These are phyloP conservation scores for Lucilia cuprina DNA, from an alignment of 1,140 invertebrate genomes.

Conservation along the genomic window DNA sequence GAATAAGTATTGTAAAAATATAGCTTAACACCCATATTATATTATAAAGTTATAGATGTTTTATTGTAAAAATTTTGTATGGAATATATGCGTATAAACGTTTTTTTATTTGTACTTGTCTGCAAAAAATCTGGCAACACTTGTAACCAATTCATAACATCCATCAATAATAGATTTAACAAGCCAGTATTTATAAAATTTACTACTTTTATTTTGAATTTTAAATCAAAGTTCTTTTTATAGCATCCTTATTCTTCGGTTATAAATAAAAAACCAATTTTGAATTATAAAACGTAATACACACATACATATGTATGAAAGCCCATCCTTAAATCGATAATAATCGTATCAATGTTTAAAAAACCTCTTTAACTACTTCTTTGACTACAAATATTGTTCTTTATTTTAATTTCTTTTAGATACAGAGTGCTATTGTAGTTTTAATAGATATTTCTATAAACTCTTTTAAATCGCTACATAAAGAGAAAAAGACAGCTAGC, in stretches of 20 bases:
- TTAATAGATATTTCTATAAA: neutral
- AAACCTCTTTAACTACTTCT: slow-evolving; percentile 37
- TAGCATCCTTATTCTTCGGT: neutral
- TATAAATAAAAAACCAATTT: neutral
- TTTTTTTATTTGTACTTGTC: too few species aligned
- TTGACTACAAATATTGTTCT: slow-evolving; percentile 1
- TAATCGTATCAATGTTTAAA: slow-evolving; percentile 10
- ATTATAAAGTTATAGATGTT: too few species aligned
- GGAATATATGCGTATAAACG: too few species aligned
- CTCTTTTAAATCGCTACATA: neutral
- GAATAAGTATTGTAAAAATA: too few species aligned
- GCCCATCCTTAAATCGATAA: slow-evolving; percentile 35
- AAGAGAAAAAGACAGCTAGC: neutral
- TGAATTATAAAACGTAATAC: neutral
- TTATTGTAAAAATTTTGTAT: too few species aligned
- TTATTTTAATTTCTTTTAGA: neutral
- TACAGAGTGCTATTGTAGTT: neutral
- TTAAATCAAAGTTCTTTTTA: neutral
- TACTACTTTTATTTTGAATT: too few species aligned
- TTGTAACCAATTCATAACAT: too few species aligned
- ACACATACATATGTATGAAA: too few species aligned
- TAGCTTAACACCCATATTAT: too few species aligned
- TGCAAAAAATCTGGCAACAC: too few species aligned
- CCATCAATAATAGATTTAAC: too few species aligned
- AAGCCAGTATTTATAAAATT: too few species aligned